A percentile compares a stretch with the other conserved stretches of the same genome.
Conservation (phyloP, 2,113 vertebrate genomes). For the Mandrillus leucophaeus region DNA sequence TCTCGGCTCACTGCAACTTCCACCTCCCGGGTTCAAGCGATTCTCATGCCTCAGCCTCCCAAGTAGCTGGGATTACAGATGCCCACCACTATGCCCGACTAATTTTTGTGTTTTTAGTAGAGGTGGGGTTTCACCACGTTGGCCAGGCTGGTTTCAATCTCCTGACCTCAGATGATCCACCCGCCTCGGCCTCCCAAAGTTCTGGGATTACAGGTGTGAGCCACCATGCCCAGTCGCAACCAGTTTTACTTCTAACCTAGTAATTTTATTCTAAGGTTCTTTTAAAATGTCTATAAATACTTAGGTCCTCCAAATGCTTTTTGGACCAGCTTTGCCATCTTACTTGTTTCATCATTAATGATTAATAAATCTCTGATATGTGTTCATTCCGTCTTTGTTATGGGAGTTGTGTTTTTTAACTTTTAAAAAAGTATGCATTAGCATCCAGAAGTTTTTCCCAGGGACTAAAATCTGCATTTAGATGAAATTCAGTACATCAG, state of each 20-base stretch:
- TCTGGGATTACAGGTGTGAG: not conserved
- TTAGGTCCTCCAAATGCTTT: not conserved
- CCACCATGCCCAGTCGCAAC: too few species aligned
- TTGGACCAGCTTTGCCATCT: not conserved
- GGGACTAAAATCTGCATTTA: not conserved
- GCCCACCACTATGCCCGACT: not conserved
- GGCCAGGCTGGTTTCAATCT: not conserved
- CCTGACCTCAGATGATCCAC: not conserved
- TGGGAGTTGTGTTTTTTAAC: not conserved
- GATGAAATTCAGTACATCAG: too few species aligned
- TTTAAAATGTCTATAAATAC: not conserved
- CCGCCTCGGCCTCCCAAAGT: not conserved
- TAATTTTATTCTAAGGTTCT: not conserved
- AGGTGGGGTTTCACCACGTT: not conserved
- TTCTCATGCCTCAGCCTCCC: not conserved
- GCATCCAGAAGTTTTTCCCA: not conserved
- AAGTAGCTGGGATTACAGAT: not conserved
- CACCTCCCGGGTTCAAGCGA: accelerated
- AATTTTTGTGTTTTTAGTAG: not conserved
- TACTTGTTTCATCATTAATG: not conserved
- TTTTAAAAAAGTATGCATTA: not conserved
- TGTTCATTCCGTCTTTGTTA: not conserved
- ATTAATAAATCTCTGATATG: not conserved
- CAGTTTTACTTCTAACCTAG: not conserved
- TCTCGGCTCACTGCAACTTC: not conserved